Percentiles rank a stretch among this genome's conserved stretches.
phyloP scores from a whole-genome alignment of 2,888 invertebrate species.

The Meiosimyza decipiens region DNA sequence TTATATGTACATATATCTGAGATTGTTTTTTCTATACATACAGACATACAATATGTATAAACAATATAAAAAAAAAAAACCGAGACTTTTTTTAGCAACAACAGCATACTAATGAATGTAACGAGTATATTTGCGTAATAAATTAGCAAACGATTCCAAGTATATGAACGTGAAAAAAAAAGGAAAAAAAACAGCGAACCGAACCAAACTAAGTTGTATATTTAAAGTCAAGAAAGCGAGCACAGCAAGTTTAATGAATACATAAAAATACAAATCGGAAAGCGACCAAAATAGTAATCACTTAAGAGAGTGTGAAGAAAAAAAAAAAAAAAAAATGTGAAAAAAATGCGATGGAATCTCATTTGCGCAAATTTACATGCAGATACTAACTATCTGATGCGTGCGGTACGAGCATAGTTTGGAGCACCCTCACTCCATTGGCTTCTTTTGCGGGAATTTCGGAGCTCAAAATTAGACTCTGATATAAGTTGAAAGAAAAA shows the following conservation, averaged over 20 bases:
- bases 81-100: constrained; percentile 39
- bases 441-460: no score
- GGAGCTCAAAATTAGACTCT: no score
- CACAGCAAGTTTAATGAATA: constrained; percentile 49
- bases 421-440: no score
- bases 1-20: constrained; percentile 44
- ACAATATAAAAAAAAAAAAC: no score
- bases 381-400: background rate
- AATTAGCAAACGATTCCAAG: constrained; percentile 49
- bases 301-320: no score
- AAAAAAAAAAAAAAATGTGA: no score
- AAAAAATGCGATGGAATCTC: background rate
- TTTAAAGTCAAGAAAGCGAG: constrained; percentile 27
- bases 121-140: constrained; percentile 48
- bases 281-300: constrained; percentile 3
- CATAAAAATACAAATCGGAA: constrained; percentile 36
- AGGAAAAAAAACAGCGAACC: constrained; percentile 16
- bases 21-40: constrained; percentile 22
- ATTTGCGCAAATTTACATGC: background rate
- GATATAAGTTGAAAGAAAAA: no score
- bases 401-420: no score
- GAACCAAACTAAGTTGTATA: background rate
- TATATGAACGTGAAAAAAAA: background rate
- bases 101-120: constrained; percentile 47
- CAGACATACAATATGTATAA: no score